Conservation (phyloP, 2,797 vertebrate genomes). For the Buceros bicornis region DNA sequence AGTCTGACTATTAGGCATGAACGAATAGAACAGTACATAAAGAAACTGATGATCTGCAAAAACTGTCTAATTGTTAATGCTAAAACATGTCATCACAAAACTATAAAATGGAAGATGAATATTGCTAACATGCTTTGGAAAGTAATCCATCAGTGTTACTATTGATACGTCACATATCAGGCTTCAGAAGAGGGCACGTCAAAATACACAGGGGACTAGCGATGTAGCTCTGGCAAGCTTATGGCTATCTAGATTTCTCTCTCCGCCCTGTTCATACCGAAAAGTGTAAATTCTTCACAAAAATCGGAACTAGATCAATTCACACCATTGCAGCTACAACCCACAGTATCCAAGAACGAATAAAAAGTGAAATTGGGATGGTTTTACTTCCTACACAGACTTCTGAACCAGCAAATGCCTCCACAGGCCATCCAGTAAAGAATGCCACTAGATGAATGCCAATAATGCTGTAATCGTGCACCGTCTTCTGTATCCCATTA, state of each 20-base stretch:
- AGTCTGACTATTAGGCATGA: background rate
- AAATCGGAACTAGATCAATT: background rate
- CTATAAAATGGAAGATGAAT: background rate
- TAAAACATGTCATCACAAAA: background rate
- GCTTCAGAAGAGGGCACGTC: background rate
- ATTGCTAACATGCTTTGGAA: background rate
- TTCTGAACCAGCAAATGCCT: background rate
- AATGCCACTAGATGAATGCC: background rate
- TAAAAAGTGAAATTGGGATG: background rate
- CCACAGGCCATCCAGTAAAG: background rate
- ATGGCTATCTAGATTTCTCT: background rate
- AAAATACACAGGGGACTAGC: background rate
- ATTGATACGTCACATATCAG: background rate
- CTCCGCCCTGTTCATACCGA: background rate
- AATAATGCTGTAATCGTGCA: background rate
- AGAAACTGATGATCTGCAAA: background rate
- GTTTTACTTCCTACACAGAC: background rate
- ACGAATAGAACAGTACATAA: background rate
- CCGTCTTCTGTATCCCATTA: background rate
- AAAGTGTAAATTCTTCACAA: background rate
- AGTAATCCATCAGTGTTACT: background rate
- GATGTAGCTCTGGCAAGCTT: background rate
- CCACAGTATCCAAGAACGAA: background rate
- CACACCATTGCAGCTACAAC: background rate
- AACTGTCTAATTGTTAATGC: background rate